Evolutionary conservation across 2,888 invertebrate species (phyloP), one percentile per base, ranked within the genome.

Genomic region (Metopia argyrocephala): DNA sequence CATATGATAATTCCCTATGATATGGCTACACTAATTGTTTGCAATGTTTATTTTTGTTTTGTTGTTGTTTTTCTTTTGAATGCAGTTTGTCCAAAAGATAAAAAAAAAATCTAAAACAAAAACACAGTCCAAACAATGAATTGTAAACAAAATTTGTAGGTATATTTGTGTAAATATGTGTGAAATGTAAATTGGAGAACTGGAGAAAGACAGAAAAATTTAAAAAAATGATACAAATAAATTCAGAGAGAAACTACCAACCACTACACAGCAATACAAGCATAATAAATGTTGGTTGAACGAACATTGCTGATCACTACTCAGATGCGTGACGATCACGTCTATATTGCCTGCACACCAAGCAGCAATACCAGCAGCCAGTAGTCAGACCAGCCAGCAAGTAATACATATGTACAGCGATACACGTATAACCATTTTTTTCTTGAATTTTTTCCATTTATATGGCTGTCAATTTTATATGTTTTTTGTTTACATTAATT

Each of bases 311-410:
- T 84, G 85, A 85, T 85, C 85, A 85, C 83, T 84, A 82, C 83
- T 82, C 83, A 83, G 79, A 82, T 84, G 85, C 84, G 85, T 85
- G 85, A 83, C 78, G 79, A 84, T 85, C 85, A 85, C 85, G 85
- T 75, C 76, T 70, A 23, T 27, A 52, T 45, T 80, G 83, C 76
- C 79, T 85, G 85, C 81, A 82, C 79, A 75, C 23, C 54, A n/a
- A n/a, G n/a, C n/a, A 23, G 38, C 38, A 21, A 31, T 50, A 57
- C n/a, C 59, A 62, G 59, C 70, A 65, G 48, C 20, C 65, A 66
- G 57, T 52, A 59, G 65, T 20, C 27, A 38, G n/a, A n/a, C 38
- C 12, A 31, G 31, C 4, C 38, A 38, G 15, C 38, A n/a, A 46
- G 45, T 18, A 20, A 25, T 59, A 28, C 20, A 59, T 18, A 21